Conservation (phyloP, 1,140 invertebrate genomes). For the Diorhabda sublineata region DNA sequence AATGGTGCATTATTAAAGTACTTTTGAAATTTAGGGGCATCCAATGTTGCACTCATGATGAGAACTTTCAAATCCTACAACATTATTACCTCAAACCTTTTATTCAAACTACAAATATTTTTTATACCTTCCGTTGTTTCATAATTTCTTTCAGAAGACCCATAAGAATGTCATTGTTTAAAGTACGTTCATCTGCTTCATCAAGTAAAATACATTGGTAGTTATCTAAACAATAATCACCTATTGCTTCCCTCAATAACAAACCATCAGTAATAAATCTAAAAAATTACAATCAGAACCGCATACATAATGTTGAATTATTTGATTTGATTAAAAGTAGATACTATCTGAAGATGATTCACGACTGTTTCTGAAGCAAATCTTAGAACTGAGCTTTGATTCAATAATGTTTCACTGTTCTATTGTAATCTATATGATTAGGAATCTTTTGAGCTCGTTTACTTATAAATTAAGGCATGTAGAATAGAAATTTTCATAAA, state of each 20-base stretch:
- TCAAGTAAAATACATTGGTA: slow-evolving; percentile 97
- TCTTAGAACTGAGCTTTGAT: no score
- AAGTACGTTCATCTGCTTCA: slow-evolving; percentile 97
- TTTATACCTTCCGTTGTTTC: slow-evolving; percentile 64
- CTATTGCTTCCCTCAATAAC: slow-evolving; percentile 98
- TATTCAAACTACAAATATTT: no score
- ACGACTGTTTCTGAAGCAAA: no score
- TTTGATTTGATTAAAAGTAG: no score
- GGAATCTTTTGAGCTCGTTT: no score
- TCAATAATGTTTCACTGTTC: no score
- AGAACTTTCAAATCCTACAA: slow-evolving; percentile 87
- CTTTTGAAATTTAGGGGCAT: slow-evolving; percentile 98
- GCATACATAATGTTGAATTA: not conserved
- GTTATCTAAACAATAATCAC: slow-evolving; percentile 93
- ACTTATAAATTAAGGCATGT: no score
- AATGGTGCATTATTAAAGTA: slow-evolving; percentile 98
- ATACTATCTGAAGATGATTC: no score
- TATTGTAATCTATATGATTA: no score
- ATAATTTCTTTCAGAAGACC: slow-evolving; percentile 97
- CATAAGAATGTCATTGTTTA: slow-evolving; percentile 99
- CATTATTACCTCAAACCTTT: slow-evolving; percentile 20
- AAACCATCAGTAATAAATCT: slow-evolving; percentile 99
- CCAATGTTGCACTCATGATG: slow-evolving; percentile 99
- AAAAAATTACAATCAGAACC: slow-evolving; percentile 20
- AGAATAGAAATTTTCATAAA: no score